phyloP scores from a whole-genome alignment of 2,888 invertebrate species.

The Drosophila atripex region DNA sequence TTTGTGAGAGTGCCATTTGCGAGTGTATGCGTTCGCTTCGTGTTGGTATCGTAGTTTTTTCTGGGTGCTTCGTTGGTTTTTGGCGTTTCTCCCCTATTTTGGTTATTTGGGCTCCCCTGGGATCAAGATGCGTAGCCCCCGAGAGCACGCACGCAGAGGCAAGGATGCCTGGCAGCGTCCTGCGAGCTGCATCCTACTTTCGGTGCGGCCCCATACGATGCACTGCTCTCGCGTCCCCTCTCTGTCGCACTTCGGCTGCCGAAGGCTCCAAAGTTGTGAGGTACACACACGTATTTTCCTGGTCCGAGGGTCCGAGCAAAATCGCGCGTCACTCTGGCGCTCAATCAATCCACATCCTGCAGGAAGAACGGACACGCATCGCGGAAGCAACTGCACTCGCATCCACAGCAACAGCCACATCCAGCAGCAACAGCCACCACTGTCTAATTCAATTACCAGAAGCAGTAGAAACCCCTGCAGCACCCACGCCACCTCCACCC shows the following conservation, averaged over 20 bases:
- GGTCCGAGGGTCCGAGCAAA: neutral
- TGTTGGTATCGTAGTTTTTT: constrained; percentile 28
- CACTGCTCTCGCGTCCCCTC: neutral
- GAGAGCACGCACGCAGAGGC: neutral
- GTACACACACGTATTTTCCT: constrained; percentile 2
- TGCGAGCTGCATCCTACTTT: neutral
- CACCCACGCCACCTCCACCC: constrained; percentile 1
- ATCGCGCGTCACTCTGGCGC: constrained; percentile 1
- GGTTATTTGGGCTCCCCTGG: neutral
- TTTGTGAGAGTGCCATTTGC: neutral
- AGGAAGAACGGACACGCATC: neutral
- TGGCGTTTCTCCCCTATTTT: neutral
- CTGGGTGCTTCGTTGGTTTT: constrained; percentile 5
- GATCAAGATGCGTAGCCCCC: neutral
- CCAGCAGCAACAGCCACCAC: neutral
- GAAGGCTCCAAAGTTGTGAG: neutral
- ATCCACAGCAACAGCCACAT: neutral
- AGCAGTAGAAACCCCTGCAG: constrained; percentile 2
- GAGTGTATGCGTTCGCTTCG: constrained; percentile 12
- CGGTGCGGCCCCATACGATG: neutral
- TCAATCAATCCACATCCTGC: constrained; percentile 19
- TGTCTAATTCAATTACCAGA: constrained; percentile 22
- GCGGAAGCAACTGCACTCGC: neutral
- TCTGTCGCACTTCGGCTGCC: constrained; percentile 1
- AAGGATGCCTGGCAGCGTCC: neutral